phyloP scores from a whole-genome alignment of 2,888 invertebrate species.

The Limenitis camilla region DNA sequence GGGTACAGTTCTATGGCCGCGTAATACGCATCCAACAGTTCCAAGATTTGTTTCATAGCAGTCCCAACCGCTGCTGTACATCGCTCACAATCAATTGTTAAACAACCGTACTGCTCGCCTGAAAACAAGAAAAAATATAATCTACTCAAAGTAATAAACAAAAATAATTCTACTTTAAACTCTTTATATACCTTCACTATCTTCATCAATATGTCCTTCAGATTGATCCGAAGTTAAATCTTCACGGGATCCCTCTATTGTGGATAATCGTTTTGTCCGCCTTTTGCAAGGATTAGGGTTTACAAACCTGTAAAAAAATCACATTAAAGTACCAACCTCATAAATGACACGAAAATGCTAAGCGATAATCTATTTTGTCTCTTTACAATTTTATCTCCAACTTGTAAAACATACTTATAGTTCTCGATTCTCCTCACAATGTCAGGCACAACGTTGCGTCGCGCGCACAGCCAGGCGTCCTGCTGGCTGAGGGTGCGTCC shows the following conservation, averaged over 20 bases:
- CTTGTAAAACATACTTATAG: constrained; percentile 75
- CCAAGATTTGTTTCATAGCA: constrained; percentile 83
- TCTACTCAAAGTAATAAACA: neutral
- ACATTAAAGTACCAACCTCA: no score
- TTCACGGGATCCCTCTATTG: constrained; percentile 34
- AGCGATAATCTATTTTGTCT: neutral
- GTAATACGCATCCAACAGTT: constrained; percentile 82
- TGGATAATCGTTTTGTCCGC: constrained; percentile 29
- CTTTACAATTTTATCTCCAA: neutral
- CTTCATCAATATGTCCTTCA: neutral
- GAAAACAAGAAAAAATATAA: neutral
- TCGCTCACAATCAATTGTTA: constrained; percentile 80
- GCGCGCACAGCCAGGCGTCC: constrained; percentile 83
- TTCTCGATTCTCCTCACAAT: constrained; percentile 84
- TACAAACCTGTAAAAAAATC: constrained; percentile 38
- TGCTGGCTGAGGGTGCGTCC: constrained; percentile 84
- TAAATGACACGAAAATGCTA: no score
- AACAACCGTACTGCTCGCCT: constrained; percentile 70
- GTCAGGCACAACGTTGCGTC: constrained; percentile 80
- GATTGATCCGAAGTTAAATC: constrained; percentile 28
- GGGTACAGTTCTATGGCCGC: constrained; percentile 88
- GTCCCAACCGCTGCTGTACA: constrained; percentile 83
- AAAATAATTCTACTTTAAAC: neutral
- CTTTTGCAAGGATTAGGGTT: constrained; percentile 43
- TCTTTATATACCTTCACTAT: neutral